These are phyloP conservation scores for Herpailurus yagouaroundi DNA, from an alignment of 2,113 vertebrate species.

Conservation along the genomic window DNA sequence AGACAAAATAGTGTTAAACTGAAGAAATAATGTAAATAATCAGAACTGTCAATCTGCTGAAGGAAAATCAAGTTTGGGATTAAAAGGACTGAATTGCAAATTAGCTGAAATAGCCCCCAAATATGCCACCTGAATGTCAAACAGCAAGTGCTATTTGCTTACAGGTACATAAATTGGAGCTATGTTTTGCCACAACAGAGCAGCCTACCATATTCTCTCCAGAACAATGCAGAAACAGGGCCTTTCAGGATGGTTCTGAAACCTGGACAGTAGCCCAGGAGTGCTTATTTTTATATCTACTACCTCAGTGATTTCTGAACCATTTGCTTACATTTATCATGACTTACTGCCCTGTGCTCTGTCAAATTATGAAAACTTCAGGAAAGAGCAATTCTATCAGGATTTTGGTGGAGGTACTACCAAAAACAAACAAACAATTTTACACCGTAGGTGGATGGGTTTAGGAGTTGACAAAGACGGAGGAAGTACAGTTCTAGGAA, in stretches of 20 bases:
- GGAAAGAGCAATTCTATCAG: background rate
- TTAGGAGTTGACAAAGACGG: background rate
- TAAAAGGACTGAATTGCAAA: background rate
- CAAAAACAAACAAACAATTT: background rate
- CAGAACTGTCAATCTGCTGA: background rate
- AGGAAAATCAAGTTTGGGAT: constrained; percentile 13
- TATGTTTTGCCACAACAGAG: background rate
- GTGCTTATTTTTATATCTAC: background rate
- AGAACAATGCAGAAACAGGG: background rate
- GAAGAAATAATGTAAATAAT: constrained; percentile 35
- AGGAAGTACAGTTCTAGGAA: background rate
- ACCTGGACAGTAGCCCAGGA: background rate
- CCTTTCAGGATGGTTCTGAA: background rate
- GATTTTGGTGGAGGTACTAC: background rate
- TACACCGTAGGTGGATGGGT: background rate
- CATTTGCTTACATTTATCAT: background rate
- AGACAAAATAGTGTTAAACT: constrained; percentile 21
- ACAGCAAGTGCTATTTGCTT: background rate
- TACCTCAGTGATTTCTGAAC: background rate
- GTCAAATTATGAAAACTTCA: background rate
- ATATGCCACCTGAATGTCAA: background rate
- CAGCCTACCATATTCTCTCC: background rate
- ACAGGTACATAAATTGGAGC: background rate
- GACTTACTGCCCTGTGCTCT: background rate
- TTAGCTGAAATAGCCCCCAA: background rate